Evolutionary conservation across 2,113 vertebrate genomes (phyloP), one percentile per base, ranked within the genome.

Genomic region (Calonectris borealis): DNA sequence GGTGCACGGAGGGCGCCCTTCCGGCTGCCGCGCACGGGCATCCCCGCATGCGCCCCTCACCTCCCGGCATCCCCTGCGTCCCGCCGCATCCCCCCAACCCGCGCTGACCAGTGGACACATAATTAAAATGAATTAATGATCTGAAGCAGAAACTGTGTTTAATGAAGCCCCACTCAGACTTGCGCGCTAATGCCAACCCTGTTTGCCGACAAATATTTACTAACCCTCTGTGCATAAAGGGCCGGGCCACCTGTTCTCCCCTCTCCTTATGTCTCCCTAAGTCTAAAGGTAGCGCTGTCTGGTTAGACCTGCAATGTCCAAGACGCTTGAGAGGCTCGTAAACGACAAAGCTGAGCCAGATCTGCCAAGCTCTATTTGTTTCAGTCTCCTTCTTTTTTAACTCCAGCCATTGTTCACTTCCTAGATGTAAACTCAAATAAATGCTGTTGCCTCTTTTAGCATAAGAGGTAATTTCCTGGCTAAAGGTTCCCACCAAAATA

Each of bases 111-210:
- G 57, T 55, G 88, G 94, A 91, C 93, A 85, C 89, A n/a, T 92
- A 95, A 98, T 97, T 97, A 97, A 96, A 97, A 92, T 65, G 55
- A 96, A 98, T 97, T 97, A 96, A 97, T 73, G 94, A 96, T 94
- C 94, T 97, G 96, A 97, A 95, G 97, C 97, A 98, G 97, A 97
- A 97, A 95, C 90, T 70, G 96, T 95, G 72, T 95, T 97, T 97
- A 97, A 97, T 96, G 94, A 97, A 97, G 93, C 72, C 84, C 68
- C 48, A 34, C 95, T 96, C 77, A 88, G 93, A 69, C 93, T 91
- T 80, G 71, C 36, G 70, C 22, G 6, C 52, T 93, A 87, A 94
- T 91, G 94, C 94, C 92, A 93, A 82, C 83, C 92, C 94, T 94
- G 93, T 96, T 96, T 96, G 96, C 92, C 27, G 64, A 96, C 83